Evolutionary conservation across 2,113 vertebrate species (phyloP).

Genomic region (Rhabdomys dilectus): DNA sequence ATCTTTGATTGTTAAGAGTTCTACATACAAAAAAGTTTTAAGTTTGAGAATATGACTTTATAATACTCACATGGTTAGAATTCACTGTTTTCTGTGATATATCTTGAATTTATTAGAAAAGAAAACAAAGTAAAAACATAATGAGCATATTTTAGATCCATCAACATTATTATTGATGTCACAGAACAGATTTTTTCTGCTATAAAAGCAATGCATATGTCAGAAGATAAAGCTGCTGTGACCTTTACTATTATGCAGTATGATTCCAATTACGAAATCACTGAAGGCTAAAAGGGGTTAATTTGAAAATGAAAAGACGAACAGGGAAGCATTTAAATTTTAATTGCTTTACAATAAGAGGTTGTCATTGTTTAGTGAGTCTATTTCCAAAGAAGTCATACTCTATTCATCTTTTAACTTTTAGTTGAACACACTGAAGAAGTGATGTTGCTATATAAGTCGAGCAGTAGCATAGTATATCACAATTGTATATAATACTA

Average conservation of each 20-base stretch:
- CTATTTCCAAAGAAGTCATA: background rate
- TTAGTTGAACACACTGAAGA: background rate
- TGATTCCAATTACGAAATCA: conserved; percentile 42
- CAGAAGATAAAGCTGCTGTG: background rate
- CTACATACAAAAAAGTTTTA: background rate
- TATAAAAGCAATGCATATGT: conserved; percentile 24
- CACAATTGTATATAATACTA: background rate
- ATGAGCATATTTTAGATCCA: background rate
- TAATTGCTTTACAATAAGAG: conserved; percentile 13
- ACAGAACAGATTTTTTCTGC: background rate
- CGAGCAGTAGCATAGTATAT: background rate
- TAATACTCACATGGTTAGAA: background rate
- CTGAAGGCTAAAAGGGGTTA: conserved; percentile 59
- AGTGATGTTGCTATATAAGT: background rate
- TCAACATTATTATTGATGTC: background rate
- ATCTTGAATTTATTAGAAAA: background rate
- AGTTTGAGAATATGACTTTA: background rate
- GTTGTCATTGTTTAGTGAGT: background rate
- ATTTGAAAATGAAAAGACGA: conserved; percentile 39
- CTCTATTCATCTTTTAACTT: background rate
- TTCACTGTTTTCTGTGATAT: background rate
- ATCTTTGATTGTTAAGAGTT: background rate
- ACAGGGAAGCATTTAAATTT: conserved; percentile 59
- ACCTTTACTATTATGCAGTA: background rate
- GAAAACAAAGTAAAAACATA: background rate